A percentile compares a stretch with the other conserved stretches of the same genome.
These are phyloP conservation scores for Mus spretus DNA, from an alignment of 2,797 vertebrate species.

Conservation along the genomic window DNA sequence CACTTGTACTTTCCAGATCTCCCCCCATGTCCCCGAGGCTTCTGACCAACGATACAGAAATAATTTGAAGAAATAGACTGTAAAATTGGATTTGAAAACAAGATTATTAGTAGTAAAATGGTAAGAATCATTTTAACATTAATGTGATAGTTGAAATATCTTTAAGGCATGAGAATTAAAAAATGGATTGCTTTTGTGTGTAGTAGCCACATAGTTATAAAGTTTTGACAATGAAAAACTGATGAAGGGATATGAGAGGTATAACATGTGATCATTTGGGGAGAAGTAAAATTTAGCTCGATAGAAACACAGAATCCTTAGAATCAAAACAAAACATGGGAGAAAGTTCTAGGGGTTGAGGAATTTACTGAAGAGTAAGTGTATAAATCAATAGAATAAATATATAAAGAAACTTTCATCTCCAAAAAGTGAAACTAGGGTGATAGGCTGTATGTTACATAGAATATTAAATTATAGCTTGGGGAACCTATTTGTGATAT, in stretches of 20 bases:
- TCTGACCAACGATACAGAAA: not conserved
- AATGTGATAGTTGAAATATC: not conserved
- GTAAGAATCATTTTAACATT: not conserved
- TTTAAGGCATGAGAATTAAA: too few relatives aligned
- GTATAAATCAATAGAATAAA: not conserved
- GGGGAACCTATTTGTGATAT: not conserved
- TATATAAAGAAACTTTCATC: not conserved
- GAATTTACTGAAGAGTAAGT: not conserved
- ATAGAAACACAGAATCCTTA: not conserved
- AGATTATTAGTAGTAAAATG: not conserved
- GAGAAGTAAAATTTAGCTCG: not conserved
- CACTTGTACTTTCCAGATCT: not conserved
- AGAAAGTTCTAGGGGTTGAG: not conserved
- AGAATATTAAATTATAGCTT: not conserved
- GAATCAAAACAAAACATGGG: not conserved
- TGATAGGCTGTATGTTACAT: not conserved
- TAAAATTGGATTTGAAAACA: not conserved
- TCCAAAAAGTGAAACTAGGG: not conserved
- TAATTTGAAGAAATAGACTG: not conserved
- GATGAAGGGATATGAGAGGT: too few relatives aligned
- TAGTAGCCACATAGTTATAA: not conserved
- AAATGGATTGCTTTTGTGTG: not conserved
- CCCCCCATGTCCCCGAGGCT: accelerated
- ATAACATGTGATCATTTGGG: not conserved
- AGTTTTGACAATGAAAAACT: not conserved